phyloP scores from a whole-genome alignment of 2,113 vertebrate species.

The Rana temporaria region DNA sequence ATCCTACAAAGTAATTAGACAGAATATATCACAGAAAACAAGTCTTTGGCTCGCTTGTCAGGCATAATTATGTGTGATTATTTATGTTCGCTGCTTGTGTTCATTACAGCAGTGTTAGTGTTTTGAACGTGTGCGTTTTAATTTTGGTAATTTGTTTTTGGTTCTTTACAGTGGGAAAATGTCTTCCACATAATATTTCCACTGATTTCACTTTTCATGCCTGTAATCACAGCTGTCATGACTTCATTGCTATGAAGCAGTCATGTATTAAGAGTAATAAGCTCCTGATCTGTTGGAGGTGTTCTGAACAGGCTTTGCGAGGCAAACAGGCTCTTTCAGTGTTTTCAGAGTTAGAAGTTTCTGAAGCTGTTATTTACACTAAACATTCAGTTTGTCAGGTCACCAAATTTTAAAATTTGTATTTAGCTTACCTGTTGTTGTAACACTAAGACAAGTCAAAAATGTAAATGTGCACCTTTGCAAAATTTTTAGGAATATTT shows the following conservation, averaged over 20 bases:
- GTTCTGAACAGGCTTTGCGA: slow-evolving; percentile 18
- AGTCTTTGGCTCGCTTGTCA: neutral
- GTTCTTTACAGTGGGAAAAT: slow-evolving; percentile 30
- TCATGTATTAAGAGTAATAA: neutral
- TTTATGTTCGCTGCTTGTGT: slow-evolving; percentile 40
- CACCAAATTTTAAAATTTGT: too few species aligned
- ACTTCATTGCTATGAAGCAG: slow-evolving; percentile 46
- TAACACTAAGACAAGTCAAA: too few species aligned
- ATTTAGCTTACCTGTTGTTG: too few species aligned
- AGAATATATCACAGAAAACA: neutral
- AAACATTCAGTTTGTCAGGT: too few species aligned
- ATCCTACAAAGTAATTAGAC: neutral
- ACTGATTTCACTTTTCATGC: slow-evolving; percentile 52
- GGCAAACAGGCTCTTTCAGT: neutral
- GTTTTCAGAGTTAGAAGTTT: neutral
- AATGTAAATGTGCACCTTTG: too few species aligned
- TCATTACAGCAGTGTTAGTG: slow-evolving; percentile 31
- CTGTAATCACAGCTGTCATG: slow-evolving; percentile 54
- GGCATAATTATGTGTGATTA: slow-evolving; percentile 23
- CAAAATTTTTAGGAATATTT: too few species aligned
- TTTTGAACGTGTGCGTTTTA: slow-evolving; percentile 30
- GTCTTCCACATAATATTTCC: slow-evolving; percentile 43
- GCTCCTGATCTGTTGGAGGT: slow-evolving; percentile 24
- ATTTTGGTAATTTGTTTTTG: slow-evolving; percentile 51
- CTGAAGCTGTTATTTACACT: neutral